These are phyloP conservation scores for Pterocles orientalis DNA, from an alignment of 2,113 vertebrate species.

Conservation along the genomic window DNA sequence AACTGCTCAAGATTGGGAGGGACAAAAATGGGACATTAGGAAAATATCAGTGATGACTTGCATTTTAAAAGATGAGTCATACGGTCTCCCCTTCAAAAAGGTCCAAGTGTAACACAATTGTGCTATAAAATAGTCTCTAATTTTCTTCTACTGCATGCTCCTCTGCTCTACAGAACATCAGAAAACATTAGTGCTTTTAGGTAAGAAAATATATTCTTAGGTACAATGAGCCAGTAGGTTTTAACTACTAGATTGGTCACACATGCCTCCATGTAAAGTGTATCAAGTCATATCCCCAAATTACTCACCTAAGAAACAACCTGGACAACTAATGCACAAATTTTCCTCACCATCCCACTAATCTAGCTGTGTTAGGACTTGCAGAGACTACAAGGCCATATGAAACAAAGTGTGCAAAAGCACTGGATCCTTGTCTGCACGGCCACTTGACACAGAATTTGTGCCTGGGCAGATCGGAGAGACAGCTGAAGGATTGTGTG, in stretches of 20 bases:
- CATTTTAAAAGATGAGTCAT: not conserved
- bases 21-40: not conserved
- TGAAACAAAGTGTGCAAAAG: not conserved
- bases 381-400: not conserved
- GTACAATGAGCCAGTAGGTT: not conserved
- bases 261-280: not conserved
- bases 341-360: not conserved
- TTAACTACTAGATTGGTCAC: not conserved
- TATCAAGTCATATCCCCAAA: not conserved
- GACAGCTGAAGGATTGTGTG: accelerated
- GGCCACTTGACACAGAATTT: not conserved
- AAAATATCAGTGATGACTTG: not conserved
- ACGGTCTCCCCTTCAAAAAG: not conserved
- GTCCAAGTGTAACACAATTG: not conserved
- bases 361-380: not conserved
- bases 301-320: not conserved
- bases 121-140: not conserved
- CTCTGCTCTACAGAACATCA: not conserved
- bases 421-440: not conserved
- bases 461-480: not conserved
- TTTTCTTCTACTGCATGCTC: not conserved
- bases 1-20: accelerated
- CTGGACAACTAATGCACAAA: not conserved
- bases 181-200: not conserved
- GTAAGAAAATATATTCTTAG: not conserved